These are phyloP conservation scores for Muscicapa comitata DNA, from an alignment of 2,797 vertebrate species.

Conservation along the genomic window DNA sequence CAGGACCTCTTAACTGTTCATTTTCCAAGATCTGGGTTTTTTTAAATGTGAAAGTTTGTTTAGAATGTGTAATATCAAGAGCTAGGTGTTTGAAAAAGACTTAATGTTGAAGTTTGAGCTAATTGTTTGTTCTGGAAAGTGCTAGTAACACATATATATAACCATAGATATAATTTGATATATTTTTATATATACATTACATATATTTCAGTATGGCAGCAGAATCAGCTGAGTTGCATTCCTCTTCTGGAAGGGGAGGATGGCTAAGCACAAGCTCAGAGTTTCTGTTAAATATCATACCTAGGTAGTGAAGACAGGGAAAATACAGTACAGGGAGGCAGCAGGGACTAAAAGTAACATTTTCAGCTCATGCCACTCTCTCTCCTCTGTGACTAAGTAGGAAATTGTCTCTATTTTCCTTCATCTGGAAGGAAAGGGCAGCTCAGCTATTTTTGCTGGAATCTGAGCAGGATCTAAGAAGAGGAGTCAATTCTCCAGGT, in stretches of 20 bases:
- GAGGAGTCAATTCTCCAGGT: background rate
- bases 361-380: background rate
- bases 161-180: background rate
- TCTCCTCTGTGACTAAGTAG: background rate
- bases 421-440: background rate
- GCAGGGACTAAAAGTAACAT: background rate
- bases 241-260: background rate
- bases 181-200: background rate
- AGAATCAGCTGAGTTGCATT: background rate
- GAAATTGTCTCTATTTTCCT: background rate
- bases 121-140: conserved; percentile 21
- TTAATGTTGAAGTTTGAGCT: conserved; percentile 9
- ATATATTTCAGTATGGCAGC: conserved; percentile 1
- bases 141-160: background rate
- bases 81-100: conserved; percentile 48
- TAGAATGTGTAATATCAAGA: conserved; percentile 40
- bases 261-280: background rate
- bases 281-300: conserved; percentile 16
- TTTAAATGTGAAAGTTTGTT: conserved; percentile 34
- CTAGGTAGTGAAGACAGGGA: background rate
- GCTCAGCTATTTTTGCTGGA: background rate
- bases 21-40: conserved; percentile 37
- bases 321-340: background rate
- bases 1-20: background rate
- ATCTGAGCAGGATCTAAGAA: background rate